A percentile compares a stretch with the other conserved stretches of the same genome.
Conservation (phyloP, 2,113 vertebrate genomes). For the Heliornis fulica region DNA sequence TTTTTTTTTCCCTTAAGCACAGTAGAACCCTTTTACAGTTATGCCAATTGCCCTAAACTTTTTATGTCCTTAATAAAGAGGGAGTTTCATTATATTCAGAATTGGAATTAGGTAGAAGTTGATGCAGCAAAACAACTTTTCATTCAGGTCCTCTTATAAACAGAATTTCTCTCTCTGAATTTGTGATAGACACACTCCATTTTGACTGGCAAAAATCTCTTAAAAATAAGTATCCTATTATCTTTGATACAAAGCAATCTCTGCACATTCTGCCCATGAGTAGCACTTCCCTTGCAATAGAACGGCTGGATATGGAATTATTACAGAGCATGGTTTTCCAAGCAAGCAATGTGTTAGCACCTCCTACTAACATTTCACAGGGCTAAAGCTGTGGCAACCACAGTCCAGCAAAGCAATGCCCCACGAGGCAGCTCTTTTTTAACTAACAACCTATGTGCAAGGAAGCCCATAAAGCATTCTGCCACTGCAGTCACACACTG, state of each 20-base stretch:
- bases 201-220: background rate
- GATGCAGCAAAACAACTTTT: background rate
- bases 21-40: background rate
- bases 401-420: conserved; percentile 70
- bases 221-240: background rate
- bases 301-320: background rate
- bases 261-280: background rate
- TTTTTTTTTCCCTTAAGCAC: background rate
- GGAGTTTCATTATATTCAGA: background rate
- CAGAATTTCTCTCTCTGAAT: background rate
- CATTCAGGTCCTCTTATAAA: background rate
- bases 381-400: conserved; percentile 76
- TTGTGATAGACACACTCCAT: background rate
- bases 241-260: background rate
- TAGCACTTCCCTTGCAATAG: background rate
- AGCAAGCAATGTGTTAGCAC: conserved; percentile 61
- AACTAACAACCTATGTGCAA: conserved; percentile 72
- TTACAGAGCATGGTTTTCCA: background rate
- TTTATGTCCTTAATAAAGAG: background rate
- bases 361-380: conserved; percentile 66
- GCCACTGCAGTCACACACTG: background rate
- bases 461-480: background rate
- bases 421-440: conserved; percentile 75
- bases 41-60: background rate
- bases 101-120: background rate